Evolutionary conservation across 2,888 invertebrate genomes (phyloP).

Genomic region (Tubulanus polymorphus): DNA sequence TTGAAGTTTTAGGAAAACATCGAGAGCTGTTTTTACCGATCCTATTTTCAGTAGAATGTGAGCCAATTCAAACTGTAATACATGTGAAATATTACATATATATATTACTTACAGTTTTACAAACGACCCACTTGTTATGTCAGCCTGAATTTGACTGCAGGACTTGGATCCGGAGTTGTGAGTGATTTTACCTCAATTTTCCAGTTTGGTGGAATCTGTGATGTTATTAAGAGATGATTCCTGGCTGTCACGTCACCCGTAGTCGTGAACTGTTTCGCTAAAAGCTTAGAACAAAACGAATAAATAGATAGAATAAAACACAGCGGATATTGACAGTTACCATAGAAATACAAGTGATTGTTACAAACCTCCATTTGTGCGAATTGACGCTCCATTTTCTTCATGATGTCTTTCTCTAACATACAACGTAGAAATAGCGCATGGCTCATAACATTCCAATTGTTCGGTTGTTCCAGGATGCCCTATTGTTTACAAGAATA

Average conservation of each 20-base stretch:
- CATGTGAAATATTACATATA: conserved; percentile 6
- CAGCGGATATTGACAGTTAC: neutral
- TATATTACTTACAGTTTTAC: conserved; percentile 1
- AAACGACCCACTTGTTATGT: neutral
- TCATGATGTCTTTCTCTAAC: conserved; percentile 71
- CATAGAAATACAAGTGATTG: neutral
- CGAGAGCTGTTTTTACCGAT: conserved; percentile 71
- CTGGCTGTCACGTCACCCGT: too few relatives aligned
- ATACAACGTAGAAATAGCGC: conserved; percentile 72
- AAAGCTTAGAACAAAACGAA: too few relatives aligned
- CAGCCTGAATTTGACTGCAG: conserved; percentile 5
- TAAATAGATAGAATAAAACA: too few relatives aligned
- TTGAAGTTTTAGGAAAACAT: conserved; percentile 59
- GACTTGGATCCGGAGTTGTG: neutral
- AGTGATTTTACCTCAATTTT: conserved; percentile 63
- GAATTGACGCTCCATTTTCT: conserved; percentile 84
- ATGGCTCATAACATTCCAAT: conserved; percentile 73
- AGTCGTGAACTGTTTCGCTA: too few relatives aligned
- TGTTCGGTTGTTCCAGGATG: conserved; percentile 63
- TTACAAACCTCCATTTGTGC: conserved; percentile 71
- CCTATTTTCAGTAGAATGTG: conserved; percentile 77
- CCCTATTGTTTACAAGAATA: too few relatives aligned
- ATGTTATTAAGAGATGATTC: conserved; percentile 68
- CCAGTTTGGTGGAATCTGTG: conserved; percentile 72
- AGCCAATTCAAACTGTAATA: conserved; percentile 64